phyloP scores from a whole-genome alignment of 2,797 vertebrate species.

The Xiphorhynchus erythropygius region DNA sequence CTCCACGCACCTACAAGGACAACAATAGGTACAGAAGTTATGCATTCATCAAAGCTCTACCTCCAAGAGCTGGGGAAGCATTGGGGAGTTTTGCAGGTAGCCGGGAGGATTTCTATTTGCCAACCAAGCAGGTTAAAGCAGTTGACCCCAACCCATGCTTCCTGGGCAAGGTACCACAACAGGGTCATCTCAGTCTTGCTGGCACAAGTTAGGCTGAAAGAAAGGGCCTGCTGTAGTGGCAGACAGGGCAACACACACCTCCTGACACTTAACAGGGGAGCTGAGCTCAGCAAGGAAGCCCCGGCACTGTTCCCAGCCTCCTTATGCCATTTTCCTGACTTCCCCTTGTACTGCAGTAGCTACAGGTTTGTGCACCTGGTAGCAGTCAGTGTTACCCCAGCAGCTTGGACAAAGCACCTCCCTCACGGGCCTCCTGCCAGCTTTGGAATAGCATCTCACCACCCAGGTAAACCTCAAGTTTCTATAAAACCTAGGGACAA shows the following conservation, averaged over 20 bases:
- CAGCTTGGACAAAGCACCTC: background rate
- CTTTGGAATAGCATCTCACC: background rate
- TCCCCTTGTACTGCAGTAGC: background rate
- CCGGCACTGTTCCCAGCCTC: background rate
- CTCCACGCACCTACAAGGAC: conserved; percentile 89
- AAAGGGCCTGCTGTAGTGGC: background rate
- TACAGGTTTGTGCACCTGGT: background rate
- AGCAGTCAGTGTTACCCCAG: background rate
- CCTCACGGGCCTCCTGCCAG: background rate
- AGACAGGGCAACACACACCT: background rate
- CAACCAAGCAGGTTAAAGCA: background rate
- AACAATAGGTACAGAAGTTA: conserved; percentile 7
- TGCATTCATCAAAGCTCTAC: background rate
- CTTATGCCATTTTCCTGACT: background rate
- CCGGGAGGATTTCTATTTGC: background rate
- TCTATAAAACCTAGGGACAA: background rate
- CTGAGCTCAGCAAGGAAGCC: background rate
- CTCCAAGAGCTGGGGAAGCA: background rate
- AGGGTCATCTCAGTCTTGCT: background rate
- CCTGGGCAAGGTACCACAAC: accelerated
- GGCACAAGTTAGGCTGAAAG: background rate
- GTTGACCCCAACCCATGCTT: background rate
- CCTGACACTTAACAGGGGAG: background rate
- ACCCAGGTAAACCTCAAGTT: background rate
- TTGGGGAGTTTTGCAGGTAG: conserved; percentile 38